A percentile compares a stretch with the other conserved stretches of the same genome.
phyloP scores from a whole-genome alignment of 2,797 vertebrate genomes.

The Cuniculus paca region DNA sequence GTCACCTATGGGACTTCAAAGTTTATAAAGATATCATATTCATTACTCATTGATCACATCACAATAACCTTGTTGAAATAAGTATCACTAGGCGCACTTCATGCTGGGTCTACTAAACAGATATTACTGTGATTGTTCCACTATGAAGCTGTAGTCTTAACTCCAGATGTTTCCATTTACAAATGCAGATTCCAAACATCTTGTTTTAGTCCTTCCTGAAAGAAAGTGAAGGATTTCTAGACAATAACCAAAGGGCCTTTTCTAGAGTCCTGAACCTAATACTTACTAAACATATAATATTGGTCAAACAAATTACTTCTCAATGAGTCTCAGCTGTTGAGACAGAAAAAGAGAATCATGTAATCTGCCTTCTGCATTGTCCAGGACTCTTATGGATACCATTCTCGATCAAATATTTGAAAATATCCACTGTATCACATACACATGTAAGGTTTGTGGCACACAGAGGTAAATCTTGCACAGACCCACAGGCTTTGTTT shows the following conservation, averaged over 20 bases:
- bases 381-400: background rate
- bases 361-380: background rate
- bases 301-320: background rate
- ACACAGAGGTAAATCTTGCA: constrained; percentile 29
- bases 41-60: background rate
- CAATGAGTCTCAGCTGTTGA: background rate
- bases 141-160: background rate
- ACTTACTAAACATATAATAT: background rate
- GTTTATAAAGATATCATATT: background rate
- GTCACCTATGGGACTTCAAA: background rate
- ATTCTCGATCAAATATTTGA: background rate
- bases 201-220: background rate
- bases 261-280: background rate
- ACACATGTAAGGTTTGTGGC: background rate
- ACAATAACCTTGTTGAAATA: background rate
- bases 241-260: background rate
- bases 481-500: background rate
- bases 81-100: background rate
- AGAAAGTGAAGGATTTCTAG: background rate
- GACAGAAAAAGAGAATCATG: background rate
- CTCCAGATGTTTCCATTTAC: background rate
- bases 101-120: background rate
- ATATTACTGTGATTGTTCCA: background rate
- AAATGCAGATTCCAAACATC: background rate
- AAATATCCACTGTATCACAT: background rate